These are phyloP conservation scores for Matsumyia berberina DNA, from an alignment of 2,888 invertebrate genomes.

Conservation along the genomic window DNA sequence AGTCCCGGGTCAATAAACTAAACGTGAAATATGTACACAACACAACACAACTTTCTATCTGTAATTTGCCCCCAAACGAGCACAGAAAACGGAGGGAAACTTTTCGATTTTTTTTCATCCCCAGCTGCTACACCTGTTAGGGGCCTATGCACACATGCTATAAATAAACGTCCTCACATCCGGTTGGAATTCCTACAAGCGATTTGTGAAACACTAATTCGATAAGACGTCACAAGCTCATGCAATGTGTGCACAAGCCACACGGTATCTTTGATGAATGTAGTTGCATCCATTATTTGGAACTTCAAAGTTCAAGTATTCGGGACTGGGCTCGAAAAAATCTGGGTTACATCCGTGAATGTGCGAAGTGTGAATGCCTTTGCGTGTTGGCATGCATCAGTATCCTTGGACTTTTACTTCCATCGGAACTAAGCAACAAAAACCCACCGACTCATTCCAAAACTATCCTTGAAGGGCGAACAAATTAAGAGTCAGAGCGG, in stretches of 20 bases:
- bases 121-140: not conserved
- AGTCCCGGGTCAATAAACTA: conserved; percentile 28
- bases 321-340: conserved; percentile 26
- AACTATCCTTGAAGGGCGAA: conserved; percentile 33
- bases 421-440: conserved; percentile 32
- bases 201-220: conserved; percentile 66
- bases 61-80: too few relatives aligned
- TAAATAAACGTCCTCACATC: conserved; percentile 54
- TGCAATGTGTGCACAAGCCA: conserved; percentile 53
- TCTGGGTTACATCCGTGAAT: conserved; percentile 51
- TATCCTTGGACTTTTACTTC: conserved; percentile 56
- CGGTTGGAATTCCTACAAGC: conserved; percentile 15
- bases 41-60: conserved; percentile 1
- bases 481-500: conserved; percentile 1
- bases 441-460: not conserved
- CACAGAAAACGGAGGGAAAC: not conserved
- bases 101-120: not conserved
- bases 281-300: conserved; percentile 35
- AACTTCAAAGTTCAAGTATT: not conserved
- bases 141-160: conserved; percentile 9
- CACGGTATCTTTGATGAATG: conserved; percentile 48
- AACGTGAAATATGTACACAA: not conserved
- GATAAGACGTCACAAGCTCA: conserved; percentile 60
- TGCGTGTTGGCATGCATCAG: conserved; percentile 72
- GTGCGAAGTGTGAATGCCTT: conserved; percentile 54